These are phyloP conservation scores for Siniperca knerii DNA, from an alignment of 2,113 vertebrate genomes.

Conservation along the genomic window DNA sequence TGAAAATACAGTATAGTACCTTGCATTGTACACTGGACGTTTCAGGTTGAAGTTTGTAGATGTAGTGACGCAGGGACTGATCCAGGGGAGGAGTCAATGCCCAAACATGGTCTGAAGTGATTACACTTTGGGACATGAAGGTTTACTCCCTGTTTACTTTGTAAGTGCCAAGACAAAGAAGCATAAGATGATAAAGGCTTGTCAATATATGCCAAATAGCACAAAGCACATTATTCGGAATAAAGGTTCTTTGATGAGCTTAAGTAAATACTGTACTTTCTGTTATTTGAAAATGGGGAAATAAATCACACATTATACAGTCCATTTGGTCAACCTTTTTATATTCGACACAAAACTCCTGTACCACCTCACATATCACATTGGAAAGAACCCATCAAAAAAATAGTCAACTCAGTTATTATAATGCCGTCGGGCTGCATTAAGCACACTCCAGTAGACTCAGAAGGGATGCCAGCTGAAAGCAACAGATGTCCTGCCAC, in stretches of 20 bases:
- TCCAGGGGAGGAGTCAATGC: no score
- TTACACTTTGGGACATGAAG: neutral
- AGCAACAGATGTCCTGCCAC: slow-evolving; percentile 74
- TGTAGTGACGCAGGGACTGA: no score
- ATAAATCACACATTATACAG: neutral
- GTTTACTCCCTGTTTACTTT: neutral
- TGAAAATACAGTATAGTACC: neutral
- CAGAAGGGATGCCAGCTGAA: slow-evolving; percentile 57
- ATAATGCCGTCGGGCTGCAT: slow-evolving; percentile 34
- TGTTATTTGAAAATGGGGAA: neutral
- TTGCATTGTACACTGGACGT: slow-evolving; percentile 2
- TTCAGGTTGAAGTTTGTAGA: neutral
- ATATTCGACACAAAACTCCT: neutral
- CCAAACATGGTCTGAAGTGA: neutral
- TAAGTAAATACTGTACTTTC: neutral
- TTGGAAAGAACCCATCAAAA: neutral
- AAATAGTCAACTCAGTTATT: slow-evolving; percentile 26
- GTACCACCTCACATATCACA: slow-evolving; percentile 7
- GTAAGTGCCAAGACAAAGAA: neutral
- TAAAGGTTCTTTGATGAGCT: neutral
- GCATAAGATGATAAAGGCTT: neutral
- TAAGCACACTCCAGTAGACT: slow-evolving; percentile 39
- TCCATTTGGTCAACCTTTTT: neutral
- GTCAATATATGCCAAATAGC: neutral
- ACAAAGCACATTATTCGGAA: neutral